Percentiles rank a stretch among this genome's conserved stretches.
Evolutionary conservation across 1,140 invertebrate species (phyloP).

Genomic region (Antheraea mylitta): DNA sequence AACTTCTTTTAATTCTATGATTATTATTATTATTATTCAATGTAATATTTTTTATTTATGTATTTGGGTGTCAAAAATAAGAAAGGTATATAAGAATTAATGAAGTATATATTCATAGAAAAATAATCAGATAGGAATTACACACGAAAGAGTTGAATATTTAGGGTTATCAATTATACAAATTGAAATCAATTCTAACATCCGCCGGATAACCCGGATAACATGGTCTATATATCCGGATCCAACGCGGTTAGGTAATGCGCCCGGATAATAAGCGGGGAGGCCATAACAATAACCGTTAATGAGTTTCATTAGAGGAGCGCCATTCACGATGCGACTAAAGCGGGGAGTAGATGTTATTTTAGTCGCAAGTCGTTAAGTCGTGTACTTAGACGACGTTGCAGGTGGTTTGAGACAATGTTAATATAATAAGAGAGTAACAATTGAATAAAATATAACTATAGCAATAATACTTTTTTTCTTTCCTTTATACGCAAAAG

Average conservation of each 20-base stretch:
- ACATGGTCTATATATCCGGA: slow-evolving; percentile 7
- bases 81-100: too few species aligned
- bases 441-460: not conserved
- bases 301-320: slow-evolving; percentile 27
- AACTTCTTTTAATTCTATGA: too few species aligned
- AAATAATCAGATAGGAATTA: not conserved
- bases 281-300: slow-evolving; percentile 34
- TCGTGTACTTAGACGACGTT: not conserved
- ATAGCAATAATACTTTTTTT: too few species aligned
- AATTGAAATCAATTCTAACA: not conserved
- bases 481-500: too few species aligned
- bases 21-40: too few species aligned
- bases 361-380: slow-evolving; percentile 9
- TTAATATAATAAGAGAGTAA: not conserved
- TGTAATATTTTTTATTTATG: too few species aligned
- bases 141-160: not conserved
- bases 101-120: too few species aligned
- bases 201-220: not conserved
- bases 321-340: slow-evolving; percentile 23
- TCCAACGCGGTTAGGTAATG: slow-evolving; percentile 14
- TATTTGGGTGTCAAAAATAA: too few species aligned
- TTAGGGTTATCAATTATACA: not conserved
- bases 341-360: slow-evolving; percentile 3
- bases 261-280: slow-evolving; percentile 22
- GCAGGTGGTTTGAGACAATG: not conserved